These are phyloP conservation scores for Sialis lutaria DNA, from an alignment of 2,888 invertebrate species.

Conservation along the genomic window DNA sequence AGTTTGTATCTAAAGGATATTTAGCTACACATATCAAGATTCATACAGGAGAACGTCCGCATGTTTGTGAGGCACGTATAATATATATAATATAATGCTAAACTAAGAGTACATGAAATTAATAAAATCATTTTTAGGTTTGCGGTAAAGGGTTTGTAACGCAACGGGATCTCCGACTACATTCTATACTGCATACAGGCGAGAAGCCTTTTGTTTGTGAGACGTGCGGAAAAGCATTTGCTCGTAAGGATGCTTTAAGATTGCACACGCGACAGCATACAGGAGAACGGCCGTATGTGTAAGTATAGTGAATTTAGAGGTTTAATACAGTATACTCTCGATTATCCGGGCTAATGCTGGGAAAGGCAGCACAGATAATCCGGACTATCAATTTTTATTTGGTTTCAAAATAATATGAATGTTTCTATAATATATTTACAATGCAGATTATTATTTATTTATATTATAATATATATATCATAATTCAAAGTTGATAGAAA, in stretches of 20 bases:
- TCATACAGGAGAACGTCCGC: conserved; percentile 40
- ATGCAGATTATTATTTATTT: too few species aligned
- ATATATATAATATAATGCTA: conserved; percentile 13
- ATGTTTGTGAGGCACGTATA: conserved; percentile 33
- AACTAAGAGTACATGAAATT: conserved; percentile 29
- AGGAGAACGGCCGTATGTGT: conserved; percentile 35
- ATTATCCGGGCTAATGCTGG: too few species aligned
- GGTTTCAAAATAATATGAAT: too few species aligned
- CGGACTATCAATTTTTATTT: too few species aligned
- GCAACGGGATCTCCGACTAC: conserved; percentile 36
- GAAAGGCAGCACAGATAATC: too few species aligned
- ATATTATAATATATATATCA: too few species aligned
- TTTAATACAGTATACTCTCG: too few species aligned
- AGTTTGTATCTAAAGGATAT: conserved; percentile 42
- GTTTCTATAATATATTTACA: too few species aligned
- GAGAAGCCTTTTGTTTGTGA: conserved; percentile 43
- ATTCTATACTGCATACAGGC: conserved; percentile 41
- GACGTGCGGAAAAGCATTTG: conserved; percentile 41
- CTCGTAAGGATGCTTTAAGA: conserved; percentile 35
- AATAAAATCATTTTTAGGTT: conserved; percentile 14
- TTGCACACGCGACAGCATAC: conserved; percentile 40
- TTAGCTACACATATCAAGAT: conserved; percentile 37
- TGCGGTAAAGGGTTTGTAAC: conserved; percentile 42
- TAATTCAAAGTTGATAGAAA: too few species aligned
- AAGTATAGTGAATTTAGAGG: conserved; percentile 4